Base-by-base conservation (phyloP, 2,113 vertebrate species). In the Pomatorhinus ruficollis region DNA sequence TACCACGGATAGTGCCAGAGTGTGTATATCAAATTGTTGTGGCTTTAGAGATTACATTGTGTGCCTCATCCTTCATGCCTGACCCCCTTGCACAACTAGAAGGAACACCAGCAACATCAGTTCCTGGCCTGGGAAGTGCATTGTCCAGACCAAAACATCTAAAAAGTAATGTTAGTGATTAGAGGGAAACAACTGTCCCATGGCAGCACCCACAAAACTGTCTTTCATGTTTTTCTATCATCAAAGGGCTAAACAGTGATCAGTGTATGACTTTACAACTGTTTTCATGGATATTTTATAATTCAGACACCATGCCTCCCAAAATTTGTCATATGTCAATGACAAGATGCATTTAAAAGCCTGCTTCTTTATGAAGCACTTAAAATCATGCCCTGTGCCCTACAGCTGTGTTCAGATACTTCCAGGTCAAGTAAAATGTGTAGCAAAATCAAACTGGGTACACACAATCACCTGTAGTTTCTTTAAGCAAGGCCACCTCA, bases 181-280 rank as follows among this genome's bases (percentile, higher is more conserved):
- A 80, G 20, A 83, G 6, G 5, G 63, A 72, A 86, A 68, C 10
- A 28, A 12, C 2, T 63, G 10, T 71, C 17, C 39, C 28, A 31
- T 0, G 10, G 59, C 2, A 6, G 39, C 3, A 1, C 20, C 33
- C 0, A 1, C 4, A 5, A 47, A 90, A 54, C 15, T 0, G 2
- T 35, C 30, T 52, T 68, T 68, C 28, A 37, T 0, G 1, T 10
- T 80, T 33, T 47, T 47, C n/a, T 64, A 3, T 44, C 35, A 53
- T 69, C 59, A 83, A 33, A 68, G 44, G 19, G 10, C 4, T 83
- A 64, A 94, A 53, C 11, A 69, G 44, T 7, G 27, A 37, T 74
- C 50, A 66, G 7, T 20, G 8, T 45, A 59, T 54, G 45, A 66
- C 37, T 69, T 37, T 47, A 37, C 22, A 53, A 9, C 1, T n/a